Evolutionary conservation across 2,797 vertebrate genomes (phyloP), one percentile per base, ranked within the genome.

Genomic region (Helicolenus hilgendorfi): DNA sequence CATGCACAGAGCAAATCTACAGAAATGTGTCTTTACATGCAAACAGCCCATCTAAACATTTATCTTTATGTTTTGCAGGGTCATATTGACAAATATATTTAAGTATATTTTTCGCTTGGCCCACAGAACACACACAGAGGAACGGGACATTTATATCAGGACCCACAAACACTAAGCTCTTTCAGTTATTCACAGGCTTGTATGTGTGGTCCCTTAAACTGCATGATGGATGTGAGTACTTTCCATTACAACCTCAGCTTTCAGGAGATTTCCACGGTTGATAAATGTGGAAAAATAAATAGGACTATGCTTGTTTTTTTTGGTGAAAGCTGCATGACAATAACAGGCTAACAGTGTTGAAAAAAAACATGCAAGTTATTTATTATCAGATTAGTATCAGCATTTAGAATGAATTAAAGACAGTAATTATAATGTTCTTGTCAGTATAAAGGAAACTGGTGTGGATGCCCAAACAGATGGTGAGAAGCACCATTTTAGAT

Each of bases 271-370:
- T 73, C 49, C 36, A 81, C 1, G 7, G 33, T 22, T 72, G 74
- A 89, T 82, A 53, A 73, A 82, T 67, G 56, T 77, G 80, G 81
- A 75, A 71, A 80, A 90, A 89, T 63, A 87, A 91, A 92, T 26
- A 67, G 0, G 27, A 56, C 5, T 14, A 5, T 60, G 59, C 9
- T 13, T 24, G 24, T 41, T n/a, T 70, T 56, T 27, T 14, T 27
- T n/a, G 1, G 1, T 29, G 41, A 62, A n/a, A 56, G 26, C 22
- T 45, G 4, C 20, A 13, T 20, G 22, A 71, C 18, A 76, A 55
- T 15, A 41, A 1, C 33, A 20, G 9, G 22, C 22, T 22, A 58
- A 67, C 7, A 11, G 7, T 33, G 55, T 31, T 78, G 29, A 1
- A 64, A 38, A 33, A 2, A 78, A 41, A 4, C 18, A 4, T 24